A percentile compares a stretch with the other conserved stretches of the same genome.
phyloP scores from a whole-genome alignment of 2,113 vertebrate species.

The Caracal caracal region DNA sequence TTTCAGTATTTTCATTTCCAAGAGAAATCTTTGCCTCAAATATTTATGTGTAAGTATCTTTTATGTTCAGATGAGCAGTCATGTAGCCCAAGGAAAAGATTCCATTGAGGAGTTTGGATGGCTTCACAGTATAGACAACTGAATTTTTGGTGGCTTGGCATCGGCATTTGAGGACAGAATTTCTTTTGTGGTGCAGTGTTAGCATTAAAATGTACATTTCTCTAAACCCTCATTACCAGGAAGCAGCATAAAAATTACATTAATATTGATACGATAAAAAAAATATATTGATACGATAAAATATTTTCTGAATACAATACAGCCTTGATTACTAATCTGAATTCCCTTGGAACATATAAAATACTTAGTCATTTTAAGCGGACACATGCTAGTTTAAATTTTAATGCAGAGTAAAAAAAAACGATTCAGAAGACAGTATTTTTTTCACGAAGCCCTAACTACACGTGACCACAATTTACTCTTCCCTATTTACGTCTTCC shows the following conservation, averaged over 20 bases:
- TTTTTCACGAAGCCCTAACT: conserved; percentile 39
- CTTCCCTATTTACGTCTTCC: background rate
- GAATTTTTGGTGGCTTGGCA: conserved; percentile 2
- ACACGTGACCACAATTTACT: background rate
- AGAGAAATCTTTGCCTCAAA: background rate
- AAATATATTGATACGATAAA: background rate
- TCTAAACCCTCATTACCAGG: conserved; percentile 22
- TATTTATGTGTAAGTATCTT: background rate
- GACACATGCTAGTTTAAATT: conserved; percentile 34
- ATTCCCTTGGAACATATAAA: background rate
- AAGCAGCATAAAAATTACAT: conserved; percentile 33
- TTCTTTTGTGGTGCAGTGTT: background rate
- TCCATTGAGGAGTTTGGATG: background rate
- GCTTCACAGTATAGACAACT: background rate
- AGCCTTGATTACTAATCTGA: background rate
- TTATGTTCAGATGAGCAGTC: background rate
- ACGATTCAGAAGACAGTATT: conserved; percentile 36
- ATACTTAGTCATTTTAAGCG: background rate
- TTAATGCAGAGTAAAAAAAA: conserved; percentile 15
- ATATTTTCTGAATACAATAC: conserved; percentile 4
- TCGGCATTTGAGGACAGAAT: background rate
- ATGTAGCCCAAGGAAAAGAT: background rate
- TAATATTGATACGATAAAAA: background rate
- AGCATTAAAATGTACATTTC: conserved; percentile 30
- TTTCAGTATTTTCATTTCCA: background rate